A percentile compares a stretch with the other conserved stretches of the same genome.
Evolutionary conservation across 1,140 invertebrate genomes (phyloP).

Genomic region (Trissolcus basalis): DNA sequence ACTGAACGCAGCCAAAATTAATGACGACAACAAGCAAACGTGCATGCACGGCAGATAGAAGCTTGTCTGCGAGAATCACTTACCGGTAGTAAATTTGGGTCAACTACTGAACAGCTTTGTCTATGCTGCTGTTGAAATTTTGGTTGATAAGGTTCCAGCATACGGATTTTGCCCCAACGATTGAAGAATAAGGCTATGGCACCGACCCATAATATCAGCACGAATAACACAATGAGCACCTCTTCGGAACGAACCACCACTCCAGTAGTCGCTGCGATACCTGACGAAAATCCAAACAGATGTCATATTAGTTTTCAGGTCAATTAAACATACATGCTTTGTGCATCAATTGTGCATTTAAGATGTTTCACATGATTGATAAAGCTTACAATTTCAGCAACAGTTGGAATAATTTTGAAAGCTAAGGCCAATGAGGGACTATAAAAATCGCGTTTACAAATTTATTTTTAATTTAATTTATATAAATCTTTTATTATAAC

Average conservation of each 20-base stretch:
- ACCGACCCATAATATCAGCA: slow-evolving; percentile 89
- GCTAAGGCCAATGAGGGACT: too few species aligned
- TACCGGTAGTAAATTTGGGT: slow-evolving; percentile 71
- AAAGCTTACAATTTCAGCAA: too few species aligned
- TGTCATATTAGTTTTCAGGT: background rate
- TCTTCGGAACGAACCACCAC: slow-evolving; percentile 91
- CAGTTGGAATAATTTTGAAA: too few species aligned
- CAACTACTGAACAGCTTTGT: slow-evolving; percentile 82
- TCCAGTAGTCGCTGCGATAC: slow-evolving; percentile 79
- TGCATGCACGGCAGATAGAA: slow-evolving; percentile 8
- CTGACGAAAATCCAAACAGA: slow-evolving; percentile 53
- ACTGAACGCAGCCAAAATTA: slow-evolving; percentile 28
- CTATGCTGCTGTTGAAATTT: slow-evolving; percentile 90
- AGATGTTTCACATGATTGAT: too few species aligned
- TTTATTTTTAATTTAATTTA: too few species aligned
- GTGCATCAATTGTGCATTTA: too few species aligned
- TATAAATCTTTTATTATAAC: too few species aligned
- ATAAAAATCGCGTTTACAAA: too few species aligned
- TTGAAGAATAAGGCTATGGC: slow-evolving; percentile 93
- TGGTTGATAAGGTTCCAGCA: slow-evolving; percentile 93
- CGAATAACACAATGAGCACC: slow-evolving; percentile 90
- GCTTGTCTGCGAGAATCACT: slow-evolving; percentile 45
- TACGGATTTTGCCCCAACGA: slow-evolving; percentile 94
- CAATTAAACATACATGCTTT: too few species aligned
- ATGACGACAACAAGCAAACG: slow-evolving; percentile 24